Conservation (phyloP, 2,113 vertebrate genomes). For the Pedionomus torquatus region DNA sequence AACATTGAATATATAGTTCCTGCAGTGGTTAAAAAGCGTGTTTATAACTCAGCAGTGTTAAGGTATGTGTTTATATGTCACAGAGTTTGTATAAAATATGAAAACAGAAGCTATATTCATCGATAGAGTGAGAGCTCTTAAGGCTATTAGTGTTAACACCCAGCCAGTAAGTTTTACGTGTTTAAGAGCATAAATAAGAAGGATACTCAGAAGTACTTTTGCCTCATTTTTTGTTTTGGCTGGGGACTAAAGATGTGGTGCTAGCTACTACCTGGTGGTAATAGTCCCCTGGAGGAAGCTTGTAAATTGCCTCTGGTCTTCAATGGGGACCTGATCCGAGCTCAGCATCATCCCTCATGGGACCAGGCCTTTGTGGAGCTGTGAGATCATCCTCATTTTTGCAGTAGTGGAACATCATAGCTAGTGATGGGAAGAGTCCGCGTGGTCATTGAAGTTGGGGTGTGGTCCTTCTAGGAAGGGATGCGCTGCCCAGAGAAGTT, state of each 20-base stretch:
- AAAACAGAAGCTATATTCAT: slow-evolving; percentile 64
- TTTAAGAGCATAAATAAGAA: slow-evolving; percentile 32
- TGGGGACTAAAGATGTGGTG: not conserved
- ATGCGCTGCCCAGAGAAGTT: not conserved
- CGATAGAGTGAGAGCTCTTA: slow-evolving; percentile 52
- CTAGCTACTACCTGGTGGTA: not conserved
- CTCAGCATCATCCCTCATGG: not conserved
- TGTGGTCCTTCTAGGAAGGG: not conserved
- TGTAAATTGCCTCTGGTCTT: not conserved
- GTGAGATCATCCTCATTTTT: not conserved
- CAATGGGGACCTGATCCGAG: not conserved
- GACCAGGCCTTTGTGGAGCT: not conserved
- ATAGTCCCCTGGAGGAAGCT: not conserved
- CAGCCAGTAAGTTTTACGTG: slow-evolving; percentile 39
- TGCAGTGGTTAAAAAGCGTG: slow-evolving; percentile 8
- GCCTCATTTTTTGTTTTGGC: slow-evolving; percentile 27
- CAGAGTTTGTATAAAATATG: slow-evolving; percentile 49
- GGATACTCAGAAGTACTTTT: slow-evolving; percentile 36
- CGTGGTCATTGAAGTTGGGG: accelerated
- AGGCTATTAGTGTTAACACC: slow-evolving; percentile 51
- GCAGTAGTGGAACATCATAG: not conserved
- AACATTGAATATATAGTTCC: slow-evolving; percentile 19
- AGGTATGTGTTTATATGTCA: slow-evolving; percentile 63
- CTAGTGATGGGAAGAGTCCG: not conserved
- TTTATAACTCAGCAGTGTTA: slow-evolving; percentile 27